These are phyloP conservation scores for Fragum fragum DNA, from an alignment of 2,888 invertebrate species.

Conservation along the genomic window DNA sequence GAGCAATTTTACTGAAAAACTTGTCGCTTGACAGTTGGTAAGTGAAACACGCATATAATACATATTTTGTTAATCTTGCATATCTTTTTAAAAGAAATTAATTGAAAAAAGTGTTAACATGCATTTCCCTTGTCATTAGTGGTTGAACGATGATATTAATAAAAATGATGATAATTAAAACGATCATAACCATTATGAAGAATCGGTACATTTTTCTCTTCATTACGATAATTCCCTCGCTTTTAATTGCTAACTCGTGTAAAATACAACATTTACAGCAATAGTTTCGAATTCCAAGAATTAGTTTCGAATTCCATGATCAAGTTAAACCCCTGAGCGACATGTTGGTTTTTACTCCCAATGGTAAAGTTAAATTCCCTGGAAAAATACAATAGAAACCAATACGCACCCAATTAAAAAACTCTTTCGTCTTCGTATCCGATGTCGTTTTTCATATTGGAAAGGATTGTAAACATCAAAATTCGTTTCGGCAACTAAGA, in stretches of 20 bases:
- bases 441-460: no score
- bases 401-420: background rate
- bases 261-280: conserved; percentile 1
- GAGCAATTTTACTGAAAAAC: no score
- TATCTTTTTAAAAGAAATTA: no score
- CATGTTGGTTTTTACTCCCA: conserved; percentile 3
- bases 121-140: background rate
- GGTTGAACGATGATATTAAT: background rate
- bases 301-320: background rate
- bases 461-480: no score
- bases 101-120: background rate
- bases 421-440: background rate
- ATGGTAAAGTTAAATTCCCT: background rate
- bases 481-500: no score
- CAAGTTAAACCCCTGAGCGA: background rate
- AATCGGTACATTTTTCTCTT: background rate
- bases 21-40: no score
- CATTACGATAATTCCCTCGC: conserved; percentile 12
- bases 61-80: no score
- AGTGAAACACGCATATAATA: no score
- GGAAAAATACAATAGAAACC: background rate
- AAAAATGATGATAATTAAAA: background rate
- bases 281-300: conserved; percentile 2
- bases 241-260: conserved; percentile 18
- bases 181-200: background rate